Base-by-base conservation (phyloP, 92 coral and sea anemone genomes). In the Actinernus sp. region DNA sequence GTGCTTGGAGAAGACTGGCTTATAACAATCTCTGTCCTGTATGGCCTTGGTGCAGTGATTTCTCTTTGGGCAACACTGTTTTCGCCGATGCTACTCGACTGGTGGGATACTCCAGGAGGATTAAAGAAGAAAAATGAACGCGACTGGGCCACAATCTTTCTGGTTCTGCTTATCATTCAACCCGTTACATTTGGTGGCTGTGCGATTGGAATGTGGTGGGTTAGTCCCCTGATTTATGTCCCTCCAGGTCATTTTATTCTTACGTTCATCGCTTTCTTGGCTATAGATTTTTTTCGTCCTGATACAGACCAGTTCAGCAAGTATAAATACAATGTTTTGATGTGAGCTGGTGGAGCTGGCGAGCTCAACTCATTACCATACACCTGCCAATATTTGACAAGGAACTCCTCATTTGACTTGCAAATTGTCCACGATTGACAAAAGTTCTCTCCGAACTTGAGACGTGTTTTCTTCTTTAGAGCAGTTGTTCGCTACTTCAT, bases 1-100 rank as follows among this genome's bases (percentile, higher is more conserved):
- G 93, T 92, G 19, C 88, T 94, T 20, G 97, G 97, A 3, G 97
- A 94, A 88, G 97, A 94, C 86, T 94, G 98, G 98, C 82, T 94
- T 12, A 91, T 94, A 26, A 91, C 98, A 0, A 78, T 94, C 0
- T 94, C 98, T 13, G 98, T 94, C 14, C 73, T 94, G 5, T 94
- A 94, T 53, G 98, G 98, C 25, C 40, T 94, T 19, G 98, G 92
- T 11, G 92, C 97, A 9, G 88, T 94, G 3, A 61, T 83, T 26
- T 94, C 98, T 4, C 83, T 94, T 26, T 94, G 98, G 98, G 89
- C 89, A 1, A 83, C 97, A 18, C 34, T 94, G 18, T 85, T 94
- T 25, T 94, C 98, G 6, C 98, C 98, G 9, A 81, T 85, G 84
- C 68, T 94, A 17, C 79, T 94, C 4, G 98, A 94, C 65, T 83